Base-by-base conservation (phyloP, 2,797 vertebrate species). In the Oreonectes daqikongensis region DNA sequence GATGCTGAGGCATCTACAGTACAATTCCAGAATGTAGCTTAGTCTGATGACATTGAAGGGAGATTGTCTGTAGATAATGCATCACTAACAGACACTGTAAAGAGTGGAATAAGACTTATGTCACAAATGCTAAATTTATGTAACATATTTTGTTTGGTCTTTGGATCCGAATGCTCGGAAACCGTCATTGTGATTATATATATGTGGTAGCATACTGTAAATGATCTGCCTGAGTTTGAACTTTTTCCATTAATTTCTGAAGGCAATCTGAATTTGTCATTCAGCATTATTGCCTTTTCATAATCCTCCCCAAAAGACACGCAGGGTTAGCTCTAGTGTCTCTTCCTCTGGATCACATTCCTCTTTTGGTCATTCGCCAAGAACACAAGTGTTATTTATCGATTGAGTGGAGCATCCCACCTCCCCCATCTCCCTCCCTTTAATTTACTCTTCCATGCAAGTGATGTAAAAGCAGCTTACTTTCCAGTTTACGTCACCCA, bases 321-420 rank as follows among this genome's bases (percentile, higher is more conserved):
- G 18, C 67, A 32, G 55, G 60, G 71, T 59, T 72, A 17, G 35
- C 40, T 14, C 42, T 53, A 26, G 32, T 59, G 20, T 59, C 15
- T 71, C 60, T 50, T n/a, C 18, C 30, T 72, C 44, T 57, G 59
- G 40, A 67, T 79, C 57, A 59, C 40, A 26, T 80, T 60, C 64
- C 61, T 40, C 35, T 53, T 46, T 20, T 69, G 57, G 52, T 79
- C 32, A 24, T 32, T 69, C 12, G 65, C 78, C 44, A 78, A 74
- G 71, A 60, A 73, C 57, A 72, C 53, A 65, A 50, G 71, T 65
- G 73, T 59, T 72, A 65, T 63, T 69, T 71, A 76, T 77, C 42
- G 65, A 67, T 77, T 75, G 46, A 74, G 42, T 12, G 20, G 26
- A 66, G 61, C 30, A 60, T 52, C 38, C 35, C 7, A 18, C 59